A percentile compares a stretch with the other conserved stretches of the same genome.
These are phyloP conservation scores for Tribolium castaneum DNA, from an alignment of 1,140 invertebrate species.

Conservation along the genomic window DNA sequence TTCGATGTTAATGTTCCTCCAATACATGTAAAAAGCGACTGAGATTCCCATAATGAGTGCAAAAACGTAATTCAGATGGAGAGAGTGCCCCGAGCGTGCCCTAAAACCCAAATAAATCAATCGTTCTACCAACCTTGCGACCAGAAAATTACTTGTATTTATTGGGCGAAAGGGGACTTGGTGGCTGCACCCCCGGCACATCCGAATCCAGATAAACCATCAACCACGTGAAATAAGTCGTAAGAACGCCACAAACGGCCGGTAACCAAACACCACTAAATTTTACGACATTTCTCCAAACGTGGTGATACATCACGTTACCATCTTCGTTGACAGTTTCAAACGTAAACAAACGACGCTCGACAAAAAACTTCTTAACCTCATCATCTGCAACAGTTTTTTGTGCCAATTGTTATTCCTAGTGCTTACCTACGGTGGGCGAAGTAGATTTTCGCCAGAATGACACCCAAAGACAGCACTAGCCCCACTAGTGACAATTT, in stretches of 20 bases:
- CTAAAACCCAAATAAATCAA: slow-evolving; percentile 51
- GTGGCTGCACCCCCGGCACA: slow-evolving; percentile 65
- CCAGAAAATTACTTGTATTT: slow-evolving; percentile 56
- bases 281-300: slow-evolving; percentile 53
- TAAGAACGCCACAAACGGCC: slow-evolving; percentile 57
- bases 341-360: slow-evolving; percentile 55
- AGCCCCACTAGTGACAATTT: slow-evolving; percentile 55
- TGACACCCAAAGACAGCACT: slow-evolving; percentile 53
- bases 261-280: slow-evolving; percentile 60
- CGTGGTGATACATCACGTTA: slow-evolving; percentile 54
- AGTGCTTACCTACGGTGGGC: slow-evolving; percentile 53
- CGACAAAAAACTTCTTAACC: slow-evolving; percentile 50
- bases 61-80: slow-evolving; percentile 62
- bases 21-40: slow-evolving; percentile 58
- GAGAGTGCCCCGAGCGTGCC: slow-evolving; percentile 57
- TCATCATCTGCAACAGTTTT: slow-evolving; percentile 52
- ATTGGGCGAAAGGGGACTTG: slow-evolving; percentile 64
- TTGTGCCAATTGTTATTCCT: not conserved
- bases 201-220: slow-evolving; percentile 67
- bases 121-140: not conserved
- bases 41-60: slow-evolving; percentile 58
- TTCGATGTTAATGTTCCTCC: slow-evolving; percentile 43
- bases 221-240: slow-evolving; percentile 63
- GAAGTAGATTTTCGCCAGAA: slow-evolving; percentile 51
- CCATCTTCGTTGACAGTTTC: slow-evolving; percentile 54